A percentile compares a stretch with the other conserved stretches of the same genome.
Conservation (phyloP, 1,140 invertebrate species). For the Lysiphlebus fabarum region DNA sequence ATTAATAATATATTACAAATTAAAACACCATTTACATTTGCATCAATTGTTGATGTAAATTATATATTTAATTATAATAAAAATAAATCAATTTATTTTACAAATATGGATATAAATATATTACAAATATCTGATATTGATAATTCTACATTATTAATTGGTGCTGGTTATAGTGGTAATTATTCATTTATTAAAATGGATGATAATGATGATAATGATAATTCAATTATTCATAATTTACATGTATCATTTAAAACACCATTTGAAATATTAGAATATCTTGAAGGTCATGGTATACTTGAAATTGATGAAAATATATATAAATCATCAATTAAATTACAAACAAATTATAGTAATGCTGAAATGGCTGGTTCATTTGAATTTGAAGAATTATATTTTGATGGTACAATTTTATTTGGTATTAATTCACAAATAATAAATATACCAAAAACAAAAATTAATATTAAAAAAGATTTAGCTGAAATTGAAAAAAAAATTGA, state of each 20-base stretch:
- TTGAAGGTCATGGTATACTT: constrained; percentile 51
- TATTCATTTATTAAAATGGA: constrained; percentile 51
- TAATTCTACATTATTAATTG: constrained; percentile 55
- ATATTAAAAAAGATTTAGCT: constrained; percentile 66
- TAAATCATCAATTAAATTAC: constrained; percentile 50
- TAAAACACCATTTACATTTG: constrained; percentile 60
- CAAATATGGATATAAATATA: constrained; percentile 56
- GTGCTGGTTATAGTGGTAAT: constrained; percentile 52
- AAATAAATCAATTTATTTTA: constrained; percentile 56
- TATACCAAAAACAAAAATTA: constrained; percentile 62
- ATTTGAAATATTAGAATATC: constrained; percentile 50
- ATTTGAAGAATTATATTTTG: constrained; percentile 62
- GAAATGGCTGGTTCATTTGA: constrained; percentile 53
- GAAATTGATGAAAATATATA: constrained; percentile 58
- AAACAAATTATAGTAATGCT: constrained; percentile 49
- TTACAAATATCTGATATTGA: constrained; percentile 26
- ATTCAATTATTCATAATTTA: constrained; percentile 50
- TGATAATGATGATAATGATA: constrained; percentile 46
- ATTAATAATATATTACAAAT: constrained; percentile 67
- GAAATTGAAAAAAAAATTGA: constrained; percentile 60
- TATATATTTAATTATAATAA: constrained; percentile 61
- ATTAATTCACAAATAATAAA: constrained; percentile 61
- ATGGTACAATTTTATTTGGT: constrained; percentile 57
- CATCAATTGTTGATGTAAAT: constrained; percentile 60
- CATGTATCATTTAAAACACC: constrained; percentile 58